Percentiles rank a stretch among this genome's conserved stretches.
phyloP scores from a whole-genome alignment of 1,140 invertebrate species.

The Araneus ventricosus region DNA sequence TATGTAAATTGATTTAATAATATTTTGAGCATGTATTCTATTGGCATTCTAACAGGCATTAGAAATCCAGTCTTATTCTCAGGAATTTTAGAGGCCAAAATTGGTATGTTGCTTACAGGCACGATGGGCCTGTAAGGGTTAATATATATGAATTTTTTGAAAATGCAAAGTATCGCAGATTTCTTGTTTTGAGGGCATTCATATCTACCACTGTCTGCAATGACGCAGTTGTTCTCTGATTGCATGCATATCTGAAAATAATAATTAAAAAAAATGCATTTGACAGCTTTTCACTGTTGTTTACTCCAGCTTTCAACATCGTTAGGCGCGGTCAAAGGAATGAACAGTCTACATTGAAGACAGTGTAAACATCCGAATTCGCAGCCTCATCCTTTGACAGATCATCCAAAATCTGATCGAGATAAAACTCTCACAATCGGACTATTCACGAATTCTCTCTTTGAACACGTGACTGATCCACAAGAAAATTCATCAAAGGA shows the following conservation, averaged over 20 bases:
- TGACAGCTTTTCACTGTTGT: background rate
- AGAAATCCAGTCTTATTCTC: no score
- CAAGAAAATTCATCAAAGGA: background rate
- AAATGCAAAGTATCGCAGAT: no score
- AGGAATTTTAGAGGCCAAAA: no score
- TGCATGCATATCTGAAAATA: background rate
- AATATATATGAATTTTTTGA: no score
- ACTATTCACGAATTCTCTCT: background rate
- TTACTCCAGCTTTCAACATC: background rate
- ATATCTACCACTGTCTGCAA: background rate
- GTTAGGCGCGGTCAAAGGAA: background rate
- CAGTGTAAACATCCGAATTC: slow-evolving; percentile 7
- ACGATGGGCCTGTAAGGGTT: no score
- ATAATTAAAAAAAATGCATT: background rate
- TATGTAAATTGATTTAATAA: no score
- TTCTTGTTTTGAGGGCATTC: no score
- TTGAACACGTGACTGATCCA: background rate
- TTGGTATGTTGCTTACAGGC: no score
- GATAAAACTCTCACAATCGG: background rate
- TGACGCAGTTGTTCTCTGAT: background rate
- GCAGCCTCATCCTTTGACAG: slow-evolving; percentile 9
- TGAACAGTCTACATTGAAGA: background rate
- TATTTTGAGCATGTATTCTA: no score
- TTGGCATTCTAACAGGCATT: no score
- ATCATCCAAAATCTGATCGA: slow-evolving; percentile 5